Evolutionary conservation across 2,113 vertebrate species (phyloP), one percentile per base, ranked within the genome.

Genomic region (Reinhardtius hippoglossoides): DNA sequence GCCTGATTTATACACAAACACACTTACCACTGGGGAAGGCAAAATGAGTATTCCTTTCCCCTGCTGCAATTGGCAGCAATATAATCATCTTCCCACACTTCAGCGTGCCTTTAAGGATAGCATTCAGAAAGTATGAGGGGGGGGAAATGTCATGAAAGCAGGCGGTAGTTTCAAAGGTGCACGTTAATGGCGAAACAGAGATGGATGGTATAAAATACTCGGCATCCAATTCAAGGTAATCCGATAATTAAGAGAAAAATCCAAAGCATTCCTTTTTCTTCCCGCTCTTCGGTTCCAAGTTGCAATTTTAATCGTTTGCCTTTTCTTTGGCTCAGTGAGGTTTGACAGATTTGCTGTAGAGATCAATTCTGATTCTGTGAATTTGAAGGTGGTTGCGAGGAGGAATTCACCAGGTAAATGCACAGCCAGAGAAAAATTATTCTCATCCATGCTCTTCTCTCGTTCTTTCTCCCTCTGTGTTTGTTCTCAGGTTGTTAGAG

Each of bases 401-500:
- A 62, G 48, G 56, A 75, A 71, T 71, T 54, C 27, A 56, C 57
- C 67, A 57, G 56, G 60, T 62, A 73, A 71, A 80, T 15, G 13
- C 44, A 31, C 55, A 18, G 54, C 5, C 16, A 64, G 56, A 52
- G 42, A 72, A 50, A 70, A 76, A 61, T 52, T 56, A 77, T 61
- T 48, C 55, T 65, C 5, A 27, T 63, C 56, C 74, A 23, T 81
- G 27, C 23, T 58, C 35, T 46, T 62, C 57, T 63, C 9, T 7
- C 10, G 40, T 12, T 42, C 40, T 13, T 68, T 77, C 12, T 75
- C 35, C 81, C 63, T 61, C 48, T 65, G 23, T 61, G 57, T 87
- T 78, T 91, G 52, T 81, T 86, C 84, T 60, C 90, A 95, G 94
- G 89, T 90, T 94, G 85, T 86, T 94, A 71, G 92, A 94, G 82